Evolutionary conservation across 2,888 invertebrate species (phyloP), one percentile per base, ranked within the genome.

Genomic region (Pyrrhopygopsis socrates): DNA sequence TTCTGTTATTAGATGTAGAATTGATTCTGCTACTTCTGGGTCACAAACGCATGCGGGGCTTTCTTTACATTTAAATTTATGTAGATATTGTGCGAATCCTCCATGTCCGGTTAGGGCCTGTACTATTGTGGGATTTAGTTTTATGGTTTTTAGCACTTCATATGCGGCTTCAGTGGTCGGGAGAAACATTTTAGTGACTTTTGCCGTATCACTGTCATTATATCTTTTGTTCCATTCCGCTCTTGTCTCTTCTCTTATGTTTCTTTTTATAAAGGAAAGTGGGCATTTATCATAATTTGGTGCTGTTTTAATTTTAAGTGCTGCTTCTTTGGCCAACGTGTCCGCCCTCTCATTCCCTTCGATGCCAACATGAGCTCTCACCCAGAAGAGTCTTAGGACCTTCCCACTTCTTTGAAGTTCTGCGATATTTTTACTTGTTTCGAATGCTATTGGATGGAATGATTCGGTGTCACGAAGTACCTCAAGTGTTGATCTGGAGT

Each of bases 71-170:
- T 76, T 54, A 41, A 73, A 67, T 15, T 70, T 41, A 15, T 83
- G 38, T 0, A 86, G 60, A 27, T 82, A 86, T 15, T 24, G 45
- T n/a, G 63, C 70, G 1, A 80, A 70, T 1, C 82, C 86, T 2
- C 81, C 85, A 27, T 83, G 82, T 1, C 85, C 85, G 1, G 81
- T 85, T n/a, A 86, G 24, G 8, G 75, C 30, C 18, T 86, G 86
- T 34, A 38, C 24, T 30, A 11, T 34, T 5, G 15, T 58, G 8
- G n/a, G n/a, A 4, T n/a, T 24, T 4, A 58, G 5, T 22, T 58
- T 58, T 22, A 22, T 58, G 11, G 18, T 58, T 58, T 8, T 58
- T 2, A 58, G 18, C 3, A 22, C 3, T 22, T 58, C 11, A n/a
- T 68, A 24, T 22, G 41, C 22, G 1, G 1, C n/a, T 4, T 15